Conservation (phyloP, 2,888 invertebrate genomes). For the Aproaerema taeniolella region DNA sequence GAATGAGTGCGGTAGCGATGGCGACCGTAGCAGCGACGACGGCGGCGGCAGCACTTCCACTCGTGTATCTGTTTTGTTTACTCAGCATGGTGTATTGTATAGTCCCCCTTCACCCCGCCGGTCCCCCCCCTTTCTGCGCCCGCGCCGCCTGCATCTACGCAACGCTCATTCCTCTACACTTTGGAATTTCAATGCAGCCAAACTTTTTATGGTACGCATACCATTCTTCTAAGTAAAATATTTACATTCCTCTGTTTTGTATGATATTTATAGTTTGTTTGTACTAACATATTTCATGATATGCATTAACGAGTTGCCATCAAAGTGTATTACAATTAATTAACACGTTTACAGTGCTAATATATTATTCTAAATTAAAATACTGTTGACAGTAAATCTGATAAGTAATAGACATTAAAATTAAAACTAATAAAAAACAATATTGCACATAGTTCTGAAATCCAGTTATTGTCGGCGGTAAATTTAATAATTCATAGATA, state of each 20-base stretch:
- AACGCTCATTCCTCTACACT: conserved; percentile 47
- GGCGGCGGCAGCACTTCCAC: conserved; percentile 28
- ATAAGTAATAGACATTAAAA: too few relatives aligned
- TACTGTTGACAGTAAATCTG: too few relatives aligned
- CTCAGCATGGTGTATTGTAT: conserved; percentile 50
- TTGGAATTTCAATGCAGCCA: conserved; percentile 52
- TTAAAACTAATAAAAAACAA: too few relatives aligned
- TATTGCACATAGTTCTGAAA: too few relatives aligned
- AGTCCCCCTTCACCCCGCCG: conserved; percentile 21
- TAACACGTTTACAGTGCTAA: too few relatives aligned
- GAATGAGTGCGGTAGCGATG: conserved; percentile 4
- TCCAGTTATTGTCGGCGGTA: too few relatives aligned
- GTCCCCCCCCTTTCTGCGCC: conserved; percentile 15
- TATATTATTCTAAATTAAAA: too few relatives aligned
- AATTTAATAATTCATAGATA: too few relatives aligned
- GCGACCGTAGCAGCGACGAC: not conserved
- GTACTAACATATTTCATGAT: too few relatives aligned
- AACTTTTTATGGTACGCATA: conserved; percentile 42
- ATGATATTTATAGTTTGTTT: too few relatives aligned
- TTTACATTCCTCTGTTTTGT: conserved; percentile 17
- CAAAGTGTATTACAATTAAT: too few relatives aligned
- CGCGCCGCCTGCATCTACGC: conserved; percentile 29
- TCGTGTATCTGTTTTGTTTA: conserved; percentile 58
- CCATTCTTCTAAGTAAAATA: conserved; percentile 35
- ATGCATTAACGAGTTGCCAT: too few relatives aligned